Evolutionary conservation across 2,113 vertebrate species (phyloP).

Genomic region (Engraulis encrasicolus): DNA sequence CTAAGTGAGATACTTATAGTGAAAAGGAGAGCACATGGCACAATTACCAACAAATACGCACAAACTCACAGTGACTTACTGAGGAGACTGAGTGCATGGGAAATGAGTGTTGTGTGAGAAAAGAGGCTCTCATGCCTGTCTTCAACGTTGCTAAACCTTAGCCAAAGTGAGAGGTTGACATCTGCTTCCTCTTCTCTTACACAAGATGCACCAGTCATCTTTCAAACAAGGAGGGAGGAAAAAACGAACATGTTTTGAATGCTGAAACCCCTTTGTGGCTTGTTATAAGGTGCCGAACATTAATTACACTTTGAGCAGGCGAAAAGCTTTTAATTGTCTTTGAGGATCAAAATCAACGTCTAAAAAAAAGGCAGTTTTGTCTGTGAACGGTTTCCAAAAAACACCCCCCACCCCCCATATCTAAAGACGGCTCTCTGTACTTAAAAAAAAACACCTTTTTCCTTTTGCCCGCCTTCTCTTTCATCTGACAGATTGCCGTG

Average conservation of each 20-base stretch:
- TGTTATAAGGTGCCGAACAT: slow-evolving; percentile 3
- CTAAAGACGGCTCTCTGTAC: neutral
- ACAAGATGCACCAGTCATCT: neutral
- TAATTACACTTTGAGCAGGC: slow-evolving; percentile 11
- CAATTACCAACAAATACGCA: no score
- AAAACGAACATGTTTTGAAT: neutral
- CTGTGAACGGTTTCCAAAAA: slow-evolving; percentile 14
- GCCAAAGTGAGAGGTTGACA: neutral
- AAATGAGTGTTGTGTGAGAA: no score
- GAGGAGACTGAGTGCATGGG: no score
- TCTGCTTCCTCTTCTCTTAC: neutral
- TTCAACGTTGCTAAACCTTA: neutral
- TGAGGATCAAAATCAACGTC: slow-evolving; percentile 7
- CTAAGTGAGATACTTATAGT: no score
- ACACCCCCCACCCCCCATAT: neutral
- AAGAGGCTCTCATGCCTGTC: neutral
- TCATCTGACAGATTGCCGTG: slow-evolving; percentile 15
- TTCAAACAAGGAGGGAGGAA: neutral
- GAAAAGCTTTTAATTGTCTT: slow-evolving; percentile 6
- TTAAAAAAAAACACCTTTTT: neutral
- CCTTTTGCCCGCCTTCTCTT: neutral
- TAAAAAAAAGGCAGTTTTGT: neutral
- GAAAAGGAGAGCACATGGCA: no score
- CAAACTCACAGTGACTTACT: no score
- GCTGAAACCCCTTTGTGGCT: neutral